These are phyloP conservation scores for Narcine bancroftii DNA, from an alignment of 2,113 vertebrate species.

Conservation along the genomic window DNA sequence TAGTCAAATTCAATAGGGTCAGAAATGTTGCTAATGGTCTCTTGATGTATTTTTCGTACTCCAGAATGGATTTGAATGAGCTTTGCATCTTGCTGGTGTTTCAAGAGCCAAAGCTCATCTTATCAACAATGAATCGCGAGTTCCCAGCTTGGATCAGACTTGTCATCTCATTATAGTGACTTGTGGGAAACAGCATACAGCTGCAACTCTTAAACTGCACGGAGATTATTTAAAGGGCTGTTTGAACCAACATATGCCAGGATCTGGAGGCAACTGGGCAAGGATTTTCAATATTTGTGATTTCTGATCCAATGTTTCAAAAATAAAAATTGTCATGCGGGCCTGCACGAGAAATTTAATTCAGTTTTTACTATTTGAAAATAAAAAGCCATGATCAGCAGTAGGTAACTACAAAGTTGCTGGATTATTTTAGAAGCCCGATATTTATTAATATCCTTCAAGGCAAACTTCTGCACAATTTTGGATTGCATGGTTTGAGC, in stretches of 20 bases:
- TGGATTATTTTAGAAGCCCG: neutral
- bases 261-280: neutral
- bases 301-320: neutral
- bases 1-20: neutral
- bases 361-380: neutral
- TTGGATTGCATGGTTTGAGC: neutral
- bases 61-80: neutral
- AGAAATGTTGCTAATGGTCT: neutral
- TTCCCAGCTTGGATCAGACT: neutral
- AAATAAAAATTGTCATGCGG: neutral
- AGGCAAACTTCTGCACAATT: neutral
- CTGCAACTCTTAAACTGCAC: neutral
- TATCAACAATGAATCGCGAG: neutral
- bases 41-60: neutral
- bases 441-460: neutral
- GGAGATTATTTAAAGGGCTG: neutral
- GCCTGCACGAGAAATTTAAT: neutral
- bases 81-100: neutral
- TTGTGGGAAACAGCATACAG: neutral
- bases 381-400: neutral
- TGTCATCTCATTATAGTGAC: conserved; percentile 30
- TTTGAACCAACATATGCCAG: neutral
- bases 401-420: neutral
- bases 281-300: neutral
- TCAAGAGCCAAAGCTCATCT: neutral